Evolutionary conservation across 2,888 invertebrate genomes (phyloP).

Genomic region (Invenusta paracnida): DNA sequence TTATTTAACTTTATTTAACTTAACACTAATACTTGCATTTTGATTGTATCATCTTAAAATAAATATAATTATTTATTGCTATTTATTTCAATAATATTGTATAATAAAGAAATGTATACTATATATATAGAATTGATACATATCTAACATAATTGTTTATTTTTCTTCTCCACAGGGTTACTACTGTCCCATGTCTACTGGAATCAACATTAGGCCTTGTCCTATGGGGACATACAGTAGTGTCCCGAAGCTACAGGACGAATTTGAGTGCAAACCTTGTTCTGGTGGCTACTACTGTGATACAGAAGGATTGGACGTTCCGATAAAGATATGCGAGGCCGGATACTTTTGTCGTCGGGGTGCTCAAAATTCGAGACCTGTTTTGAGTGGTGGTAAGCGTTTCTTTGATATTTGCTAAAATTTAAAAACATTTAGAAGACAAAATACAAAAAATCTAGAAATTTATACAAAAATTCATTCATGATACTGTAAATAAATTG

Average conservation of each 20-base stretch:
- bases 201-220: conserved; percentile 52
- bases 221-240: conserved; percentile 54
- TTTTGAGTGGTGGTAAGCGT: neutral
- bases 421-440: too few species aligned
- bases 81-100: neutral
- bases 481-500: too few species aligned
- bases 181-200: conserved; percentile 54
- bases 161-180: too few species aligned
- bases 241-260: conserved; percentile 47
- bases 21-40: too few species aligned
- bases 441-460: too few species aligned
- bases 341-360: conserved; percentile 54
- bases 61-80: neutral
- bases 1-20: too few species aligned
- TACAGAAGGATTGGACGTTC: conserved; percentile 51
- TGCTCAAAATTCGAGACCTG: conserved; percentile 53
- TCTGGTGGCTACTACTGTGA: conserved; percentile 58
- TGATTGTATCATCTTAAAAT: neutral
- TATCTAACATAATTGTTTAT: too few species aligned
- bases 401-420: too few species aligned
- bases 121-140: too few species aligned
- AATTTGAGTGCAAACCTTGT: conserved; percentile 53
- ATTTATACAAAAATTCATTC: too few species aligned
- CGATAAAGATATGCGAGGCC: conserved; percentile 51
- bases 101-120: too few species aligned